Conservation (phyloP, 2,797 vertebrate species). For the Sebastolobus alascanus region DNA sequence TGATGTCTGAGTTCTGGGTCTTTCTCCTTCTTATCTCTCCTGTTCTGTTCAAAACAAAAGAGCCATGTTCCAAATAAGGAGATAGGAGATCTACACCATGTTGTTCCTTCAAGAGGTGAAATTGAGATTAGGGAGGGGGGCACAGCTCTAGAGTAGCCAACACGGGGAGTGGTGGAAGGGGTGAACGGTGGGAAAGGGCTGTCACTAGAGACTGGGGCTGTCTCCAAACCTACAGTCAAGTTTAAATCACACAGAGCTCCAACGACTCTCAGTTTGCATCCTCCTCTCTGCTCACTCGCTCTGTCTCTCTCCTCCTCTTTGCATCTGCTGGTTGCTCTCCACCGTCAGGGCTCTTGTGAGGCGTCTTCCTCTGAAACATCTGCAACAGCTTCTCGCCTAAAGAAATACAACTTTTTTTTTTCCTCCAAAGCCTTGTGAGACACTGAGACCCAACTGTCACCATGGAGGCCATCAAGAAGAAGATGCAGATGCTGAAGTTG, state of each 20-base stretch:
- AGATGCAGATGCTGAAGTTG: conserved; percentile 98
- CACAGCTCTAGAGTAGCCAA: conserved; percentile 57
- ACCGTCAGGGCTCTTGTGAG: conserved; percentile 25
- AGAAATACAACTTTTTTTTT: not conserved
- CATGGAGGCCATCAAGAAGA: conserved; percentile 99
- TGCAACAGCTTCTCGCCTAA: conserved; percentile 3
- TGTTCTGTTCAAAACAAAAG: conserved; percentile 61
- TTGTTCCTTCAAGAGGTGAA: conserved; percentile 82
- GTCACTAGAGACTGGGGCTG: conserved; percentile 84
- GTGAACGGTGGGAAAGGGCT: conserved; percentile 74
- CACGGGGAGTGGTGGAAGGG: conserved; percentile 69
- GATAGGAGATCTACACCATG: conserved; percentile 77
- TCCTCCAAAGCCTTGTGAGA: not conserved
- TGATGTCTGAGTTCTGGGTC: conserved; percentile 42
- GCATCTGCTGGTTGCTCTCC: conserved; percentile 44
- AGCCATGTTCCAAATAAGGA: conserved; percentile 91
- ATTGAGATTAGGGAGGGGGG: conserved; percentile 70
- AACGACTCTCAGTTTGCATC: conserved; percentile 81
- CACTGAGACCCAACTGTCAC: conserved; percentile 50
- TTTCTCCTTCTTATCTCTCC: conserved; percentile 56
- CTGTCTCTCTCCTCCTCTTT: conserved; percentile 46
- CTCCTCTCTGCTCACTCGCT: conserved; percentile 60
- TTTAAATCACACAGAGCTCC: conserved; percentile 86
- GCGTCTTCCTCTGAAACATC: conserved; percentile 24
- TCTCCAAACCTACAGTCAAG: conserved; percentile 83